phyloP scores from a whole-genome alignment of 2,797 vertebrate genomes.

The Brachyrhaphis roseni region DNA sequence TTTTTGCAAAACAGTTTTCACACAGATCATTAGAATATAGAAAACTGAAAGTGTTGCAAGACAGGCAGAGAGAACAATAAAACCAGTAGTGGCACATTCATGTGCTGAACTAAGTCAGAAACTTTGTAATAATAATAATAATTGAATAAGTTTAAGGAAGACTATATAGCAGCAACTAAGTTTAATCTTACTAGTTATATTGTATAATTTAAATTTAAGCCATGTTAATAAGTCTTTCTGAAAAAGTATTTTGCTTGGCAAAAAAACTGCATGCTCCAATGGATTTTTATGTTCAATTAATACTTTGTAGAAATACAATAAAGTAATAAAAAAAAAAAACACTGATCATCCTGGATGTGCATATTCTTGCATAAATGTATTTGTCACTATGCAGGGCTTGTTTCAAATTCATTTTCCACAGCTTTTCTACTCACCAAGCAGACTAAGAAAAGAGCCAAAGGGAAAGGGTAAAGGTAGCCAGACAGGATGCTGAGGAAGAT shows the following conservation, averaged over 20 bases:
- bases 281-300: neutral
- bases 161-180: neutral
- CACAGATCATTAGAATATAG: neutral
- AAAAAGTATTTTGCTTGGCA: neutral
- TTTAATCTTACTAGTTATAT: neutral
- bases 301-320: neutral
- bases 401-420: constrained; percentile 17
- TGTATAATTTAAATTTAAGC: neutral
- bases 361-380: too few species aligned
- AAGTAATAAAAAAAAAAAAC: neutral
- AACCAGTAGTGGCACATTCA: neutral
- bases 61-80: neutral
- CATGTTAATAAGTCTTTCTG: neutral
- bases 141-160: neutral
- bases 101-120: neutral
- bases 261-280: neutral
- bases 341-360: neutral
- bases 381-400: neutral
- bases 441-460: constrained; percentile 95
- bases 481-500: constrained; percentile 99
- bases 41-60: neutral
- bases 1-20: neutral
- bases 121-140: neutral
- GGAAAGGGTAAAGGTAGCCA: constrained; percentile 98
- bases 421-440: constrained; percentile 91